These are phyloP conservation scores for Cataglyphis altisquamis DNA, from an alignment of 2,888 invertebrate species.

Conservation along the genomic window DNA sequence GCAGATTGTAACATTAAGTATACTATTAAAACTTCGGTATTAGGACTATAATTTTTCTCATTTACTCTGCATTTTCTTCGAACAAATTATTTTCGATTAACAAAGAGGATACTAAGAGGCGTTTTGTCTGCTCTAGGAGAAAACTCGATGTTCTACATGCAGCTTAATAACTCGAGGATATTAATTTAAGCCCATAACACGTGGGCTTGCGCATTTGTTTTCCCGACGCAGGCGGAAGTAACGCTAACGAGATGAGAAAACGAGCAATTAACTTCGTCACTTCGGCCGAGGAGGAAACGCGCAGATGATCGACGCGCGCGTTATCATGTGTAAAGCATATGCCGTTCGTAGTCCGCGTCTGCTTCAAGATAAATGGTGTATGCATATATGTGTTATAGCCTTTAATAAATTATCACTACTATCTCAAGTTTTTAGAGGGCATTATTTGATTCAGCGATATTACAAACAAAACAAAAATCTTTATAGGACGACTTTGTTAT, in stretches of 20 bases:
- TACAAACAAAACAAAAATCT: background rate
- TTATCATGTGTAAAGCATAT: slow-evolving; percentile 75
- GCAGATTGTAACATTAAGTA: background rate
- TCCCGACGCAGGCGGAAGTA: slow-evolving; percentile 55
- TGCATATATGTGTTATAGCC: background rate
- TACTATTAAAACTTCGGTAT: background rate
- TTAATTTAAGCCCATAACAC: slow-evolving; percentile 50
- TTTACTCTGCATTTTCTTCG: background rate
- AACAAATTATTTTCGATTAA: background rate
- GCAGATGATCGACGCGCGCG: slow-evolving; percentile 61
- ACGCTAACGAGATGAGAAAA: slow-evolving; percentile 81
- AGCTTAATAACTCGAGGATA: slow-evolving; percentile 27
- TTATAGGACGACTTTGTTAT: background rate
- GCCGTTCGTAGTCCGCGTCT: slow-evolving; percentile 59
- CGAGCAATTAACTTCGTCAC: slow-evolving; percentile 82
- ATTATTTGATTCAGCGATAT: background rate
- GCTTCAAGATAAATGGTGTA: slow-evolving; percentile 9
- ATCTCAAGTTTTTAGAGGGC: background rate
- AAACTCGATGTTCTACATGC: slow-evolving; percentile 18
- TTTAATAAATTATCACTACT: slow-evolving; percentile 40
- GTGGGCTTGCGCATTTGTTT: slow-evolving; percentile 48
- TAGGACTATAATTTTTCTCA: background rate
- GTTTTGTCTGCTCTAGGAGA: slow-evolving; percentile 2
- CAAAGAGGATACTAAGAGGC: background rate
- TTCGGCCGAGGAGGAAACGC: slow-evolving; percentile 71